Evolutionary conservation across 2,113 vertebrate species (phyloP), one percentile per base, ranked within the genome.

Genomic region (Podocnemis expansa): DNA sequence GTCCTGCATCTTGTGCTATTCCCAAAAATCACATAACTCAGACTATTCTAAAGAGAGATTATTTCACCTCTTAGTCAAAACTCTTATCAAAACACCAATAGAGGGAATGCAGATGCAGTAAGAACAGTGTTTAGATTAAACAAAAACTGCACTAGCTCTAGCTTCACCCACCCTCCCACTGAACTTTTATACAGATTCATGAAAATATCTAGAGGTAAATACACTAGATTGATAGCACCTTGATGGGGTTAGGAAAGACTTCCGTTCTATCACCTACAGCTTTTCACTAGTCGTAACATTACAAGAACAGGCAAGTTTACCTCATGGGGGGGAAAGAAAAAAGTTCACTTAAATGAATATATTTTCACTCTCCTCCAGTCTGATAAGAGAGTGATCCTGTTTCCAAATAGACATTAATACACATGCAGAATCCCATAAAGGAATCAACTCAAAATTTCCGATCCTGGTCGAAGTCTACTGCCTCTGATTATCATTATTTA

Each of bases 371-470:
- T 82, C 83, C 49, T 78, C 2, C 76, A 58, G 84, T 34, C 89
- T 3, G 10, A 89, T 25, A 54, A 87, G 41, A 82, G 25, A 25
- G 29, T 43, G 49, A 94, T 88, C 38, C n/a, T 31, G 29, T 9
- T 92, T 31, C 24, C 47, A 79, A 52, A 88, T 22, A 67, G 83
- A 81, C 14, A 38, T 24, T 38, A 58, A 38, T 1, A 1, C 47
- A 88, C 12, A 58, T 84, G 13, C 3, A 1, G 78, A 43, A 47
- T 83, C 60, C 31, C 60, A 90, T 49, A 14, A 43, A 85, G 52
- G 29, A 84, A 19, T 14, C 1, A 56, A 43, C 56, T 82, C 25
- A 73, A 47, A 25, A 60, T 54, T 88, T 94, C 89, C 73, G 94
- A 70, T 10, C 81, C 8, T 16, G 54, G 54, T 41, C 49, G 55